Conservation (phyloP, 2,888 invertebrate genomes). For the Cistogaster globosa region DNA sequence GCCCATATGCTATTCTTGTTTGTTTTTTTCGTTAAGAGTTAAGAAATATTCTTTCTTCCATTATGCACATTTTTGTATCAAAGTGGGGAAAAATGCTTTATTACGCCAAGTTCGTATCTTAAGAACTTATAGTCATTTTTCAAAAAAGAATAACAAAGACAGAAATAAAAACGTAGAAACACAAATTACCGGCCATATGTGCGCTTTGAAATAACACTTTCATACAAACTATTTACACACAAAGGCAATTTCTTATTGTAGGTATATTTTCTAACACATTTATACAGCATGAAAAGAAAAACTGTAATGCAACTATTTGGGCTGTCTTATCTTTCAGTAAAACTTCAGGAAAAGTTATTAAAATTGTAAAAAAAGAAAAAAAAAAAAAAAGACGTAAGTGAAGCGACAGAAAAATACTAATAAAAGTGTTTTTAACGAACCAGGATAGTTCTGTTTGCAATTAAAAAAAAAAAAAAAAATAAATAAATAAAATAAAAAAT, state of each 20-base stretch:
- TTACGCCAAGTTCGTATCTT: constrained; percentile 6
- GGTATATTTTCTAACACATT: constrained; percentile 11
- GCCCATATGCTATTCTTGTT: constrained; percentile 17
- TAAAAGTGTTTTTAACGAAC: too few relatives aligned
- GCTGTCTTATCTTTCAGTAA: too few relatives aligned
- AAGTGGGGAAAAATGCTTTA: constrained; percentile 11
- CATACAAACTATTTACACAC: constrained; percentile 10
- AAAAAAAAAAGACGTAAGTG: too few relatives aligned
- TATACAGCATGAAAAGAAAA: neutral
- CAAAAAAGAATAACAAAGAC: constrained; percentile 5
- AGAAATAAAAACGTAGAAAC: too few relatives aligned
- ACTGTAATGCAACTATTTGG: too few relatives aligned
- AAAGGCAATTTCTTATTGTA: neutral
- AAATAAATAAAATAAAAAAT: too few relatives aligned
- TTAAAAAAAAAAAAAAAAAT: too few relatives aligned
- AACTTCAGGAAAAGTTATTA: too few relatives aligned
- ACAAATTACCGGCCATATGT: neutral
- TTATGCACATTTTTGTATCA: constrained; percentile 45
- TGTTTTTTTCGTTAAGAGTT: constrained; percentile 5
- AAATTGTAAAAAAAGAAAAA: too few relatives aligned
- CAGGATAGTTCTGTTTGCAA: too few relatives aligned
- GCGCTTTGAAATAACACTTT: neutral
- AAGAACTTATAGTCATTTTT: constrained; percentile 8
- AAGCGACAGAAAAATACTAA: too few relatives aligned
- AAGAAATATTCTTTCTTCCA: constrained; percentile 29